These are phyloP conservation scores for Orcinus orca DNA, from an alignment of 2,113 vertebrate species.

Conservation along the genomic window DNA sequence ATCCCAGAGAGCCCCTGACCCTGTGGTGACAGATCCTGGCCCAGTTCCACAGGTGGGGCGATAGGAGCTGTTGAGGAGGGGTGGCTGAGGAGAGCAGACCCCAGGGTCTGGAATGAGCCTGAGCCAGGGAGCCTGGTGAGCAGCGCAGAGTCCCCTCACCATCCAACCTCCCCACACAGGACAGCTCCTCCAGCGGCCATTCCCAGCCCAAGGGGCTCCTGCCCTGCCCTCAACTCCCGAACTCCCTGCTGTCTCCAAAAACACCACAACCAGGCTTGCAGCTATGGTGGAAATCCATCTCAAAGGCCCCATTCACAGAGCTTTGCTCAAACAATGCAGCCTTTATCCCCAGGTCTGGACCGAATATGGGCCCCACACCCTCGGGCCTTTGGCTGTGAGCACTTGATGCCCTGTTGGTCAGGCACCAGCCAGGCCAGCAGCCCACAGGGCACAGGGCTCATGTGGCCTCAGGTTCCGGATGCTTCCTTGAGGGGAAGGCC, in stretches of 20 bases:
- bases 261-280: neutral
- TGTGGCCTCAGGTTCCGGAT: neutral
- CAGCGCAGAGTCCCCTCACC: neutral
- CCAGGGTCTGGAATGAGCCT: neutral
- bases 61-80: neutral
- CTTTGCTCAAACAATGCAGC: neutral
- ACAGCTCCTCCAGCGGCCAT: neutral
- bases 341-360: slow-evolving; percentile 9
- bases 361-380: neutral
- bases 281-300: neutral
- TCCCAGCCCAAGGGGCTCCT: neutral
- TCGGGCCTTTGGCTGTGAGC: neutral
- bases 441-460: neutral
- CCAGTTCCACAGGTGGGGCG: neutral
- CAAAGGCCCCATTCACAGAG: neutral
- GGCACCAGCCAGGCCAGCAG: neutral
- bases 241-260: neutral
- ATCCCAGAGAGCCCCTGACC: neutral
- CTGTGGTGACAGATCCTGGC: neutral
- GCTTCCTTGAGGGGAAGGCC: neutral
- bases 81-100: neutral
- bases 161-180: fast-evolving
- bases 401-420: neutral
- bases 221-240: neutral
- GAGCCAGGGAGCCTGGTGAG: neutral